Conservation (phyloP, 2,797 vertebrate species). For the Todus mexicanus region DNA sequence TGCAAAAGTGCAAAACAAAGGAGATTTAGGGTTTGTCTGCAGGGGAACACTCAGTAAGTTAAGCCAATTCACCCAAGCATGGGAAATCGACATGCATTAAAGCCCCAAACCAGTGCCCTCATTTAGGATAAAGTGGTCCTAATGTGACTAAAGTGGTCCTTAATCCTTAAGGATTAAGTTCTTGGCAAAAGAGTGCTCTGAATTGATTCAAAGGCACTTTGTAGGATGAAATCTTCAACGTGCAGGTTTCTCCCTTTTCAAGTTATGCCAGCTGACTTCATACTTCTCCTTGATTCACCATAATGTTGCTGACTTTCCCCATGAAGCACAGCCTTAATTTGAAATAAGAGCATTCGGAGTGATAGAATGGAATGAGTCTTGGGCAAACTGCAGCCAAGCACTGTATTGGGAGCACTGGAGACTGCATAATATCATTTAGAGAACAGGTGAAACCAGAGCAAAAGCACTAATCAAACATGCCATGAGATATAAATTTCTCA, state of each 20-base stretch:
- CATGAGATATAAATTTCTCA: not conserved
- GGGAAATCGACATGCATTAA: not conserved
- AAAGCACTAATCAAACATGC: not conserved
- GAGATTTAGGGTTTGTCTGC: not conserved
- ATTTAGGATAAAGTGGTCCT: not conserved
- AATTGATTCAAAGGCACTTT: slow-evolving; percentile 2
- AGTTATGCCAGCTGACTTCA: not conserved
- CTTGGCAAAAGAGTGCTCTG: not conserved
- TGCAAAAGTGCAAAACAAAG: not conserved
- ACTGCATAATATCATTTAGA: not conserved
- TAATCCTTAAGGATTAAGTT: not conserved
- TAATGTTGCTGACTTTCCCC: not conserved
- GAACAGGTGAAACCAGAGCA: not conserved
- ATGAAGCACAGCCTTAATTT: not conserved
- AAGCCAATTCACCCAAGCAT: not conserved
- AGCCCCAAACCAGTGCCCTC: not conserved
- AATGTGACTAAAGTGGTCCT: slow-evolving; percentile 27
- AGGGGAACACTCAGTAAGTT: not conserved
- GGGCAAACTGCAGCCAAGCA: not conserved
- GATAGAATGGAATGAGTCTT: not conserved
- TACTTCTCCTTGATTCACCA: not conserved
- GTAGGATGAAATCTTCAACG: not conserved
- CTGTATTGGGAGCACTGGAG: not conserved
- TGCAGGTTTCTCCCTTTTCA: not conserved
- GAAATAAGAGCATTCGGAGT: not conserved